Conservation (phyloP, 2,113 vertebrate species). For the Mus spicilegus region DNA sequence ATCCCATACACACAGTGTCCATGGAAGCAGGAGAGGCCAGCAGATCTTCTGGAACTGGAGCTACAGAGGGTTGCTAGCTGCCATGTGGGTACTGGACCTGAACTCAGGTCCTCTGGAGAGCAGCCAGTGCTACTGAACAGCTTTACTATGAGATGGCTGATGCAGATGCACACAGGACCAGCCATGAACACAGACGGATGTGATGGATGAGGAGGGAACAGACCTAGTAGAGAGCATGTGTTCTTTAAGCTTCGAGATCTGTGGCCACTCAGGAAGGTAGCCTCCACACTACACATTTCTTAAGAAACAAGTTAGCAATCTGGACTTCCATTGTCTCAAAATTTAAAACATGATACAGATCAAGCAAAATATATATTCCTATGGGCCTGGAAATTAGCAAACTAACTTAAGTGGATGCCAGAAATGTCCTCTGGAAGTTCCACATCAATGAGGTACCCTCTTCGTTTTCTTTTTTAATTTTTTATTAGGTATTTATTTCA, state of each 20-base stretch:
- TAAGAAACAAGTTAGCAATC: background rate
- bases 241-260: background rate
- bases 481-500: too few relatives aligned
- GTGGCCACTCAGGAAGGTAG: background rate
- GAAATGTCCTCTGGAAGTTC: background rate
- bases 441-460: background rate
- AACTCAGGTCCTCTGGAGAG: background rate
- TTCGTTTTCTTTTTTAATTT: too few relatives aligned
- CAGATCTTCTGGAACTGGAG: background rate
- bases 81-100: background rate
- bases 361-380: conserved; percentile 18
- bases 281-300: background rate
- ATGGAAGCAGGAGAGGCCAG: background rate
- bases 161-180: background rate
- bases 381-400: background rate
- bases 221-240: background rate
- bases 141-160: background rate
- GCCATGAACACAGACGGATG: background rate
- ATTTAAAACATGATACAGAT: background rate
- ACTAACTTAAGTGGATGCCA: background rate
- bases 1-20: background rate
- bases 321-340: conserved; percentile 35
- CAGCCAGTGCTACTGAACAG: background rate
- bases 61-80: background rate
- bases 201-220: background rate